Conservation (phyloP, 1,140 invertebrate species). For the Trichoplusia ni region DNA sequence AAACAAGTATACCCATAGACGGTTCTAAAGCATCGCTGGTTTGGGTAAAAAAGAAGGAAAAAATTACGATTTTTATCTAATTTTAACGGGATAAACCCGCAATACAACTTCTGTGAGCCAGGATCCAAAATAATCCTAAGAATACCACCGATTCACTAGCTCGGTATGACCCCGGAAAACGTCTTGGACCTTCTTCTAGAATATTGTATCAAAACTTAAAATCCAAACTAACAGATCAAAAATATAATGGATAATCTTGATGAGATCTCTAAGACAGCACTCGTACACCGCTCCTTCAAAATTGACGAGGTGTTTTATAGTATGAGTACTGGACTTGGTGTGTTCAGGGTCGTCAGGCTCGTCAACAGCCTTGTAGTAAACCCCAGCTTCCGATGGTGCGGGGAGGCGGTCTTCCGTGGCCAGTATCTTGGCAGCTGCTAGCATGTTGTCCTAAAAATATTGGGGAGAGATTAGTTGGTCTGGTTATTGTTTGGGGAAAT, state of each 20-base stretch:
- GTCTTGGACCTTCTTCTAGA: too few species aligned
- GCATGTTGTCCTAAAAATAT: constrained; percentile 59
- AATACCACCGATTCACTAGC: too few species aligned
- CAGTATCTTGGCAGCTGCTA: constrained; percentile 56
- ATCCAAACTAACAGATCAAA: constrained; percentile 62
- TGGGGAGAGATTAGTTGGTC: background rate
- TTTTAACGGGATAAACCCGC: too few species aligned
- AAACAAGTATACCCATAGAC: too few species aligned
- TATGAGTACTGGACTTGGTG: background rate
- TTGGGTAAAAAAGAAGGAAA: too few species aligned
- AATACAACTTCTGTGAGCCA: too few species aligned
- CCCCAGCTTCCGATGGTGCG: constrained; percentile 48
- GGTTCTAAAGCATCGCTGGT: too few species aligned
- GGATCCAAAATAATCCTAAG: too few species aligned
- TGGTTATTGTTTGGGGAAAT: too few species aligned
- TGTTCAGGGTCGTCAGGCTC: background rate
- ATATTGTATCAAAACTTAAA: background rate
- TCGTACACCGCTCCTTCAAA: constrained; percentile 57
- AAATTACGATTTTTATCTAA: background rate
- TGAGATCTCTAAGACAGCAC: constrained; percentile 61
- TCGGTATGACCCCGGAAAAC: too few species aligned
- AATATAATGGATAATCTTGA: constrained; percentile 70
- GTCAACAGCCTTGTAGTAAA: constrained; percentile 49
- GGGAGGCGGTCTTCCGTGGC: constrained; percentile 47
- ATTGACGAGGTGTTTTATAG: constrained; percentile 48